These are phyloP conservation scores for Micrastur ruficollis DNA, from an alignment of 2,797 vertebrate genomes.

Conservation along the genomic window DNA sequence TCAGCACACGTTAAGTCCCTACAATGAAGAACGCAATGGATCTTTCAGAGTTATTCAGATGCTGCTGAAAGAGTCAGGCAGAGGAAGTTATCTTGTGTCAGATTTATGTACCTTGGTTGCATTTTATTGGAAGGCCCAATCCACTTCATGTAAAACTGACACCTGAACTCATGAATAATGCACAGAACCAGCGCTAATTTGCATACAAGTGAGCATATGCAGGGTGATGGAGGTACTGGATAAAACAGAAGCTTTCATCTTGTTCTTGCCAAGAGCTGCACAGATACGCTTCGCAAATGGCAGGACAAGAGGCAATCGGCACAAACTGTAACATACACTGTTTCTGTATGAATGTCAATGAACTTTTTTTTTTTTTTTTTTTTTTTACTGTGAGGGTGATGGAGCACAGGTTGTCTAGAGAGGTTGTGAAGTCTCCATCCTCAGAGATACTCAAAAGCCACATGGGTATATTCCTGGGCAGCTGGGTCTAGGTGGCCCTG, in stretches of 20 bases:
- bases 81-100: background rate
- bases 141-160: background rate
- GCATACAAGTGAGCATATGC: background rate
- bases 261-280: background rate
- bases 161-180: background rate
- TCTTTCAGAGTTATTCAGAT: background rate
- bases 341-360: background rate
- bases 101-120: background rate
- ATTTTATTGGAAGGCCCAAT: background rate
- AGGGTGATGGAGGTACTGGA: background rate
- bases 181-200: background rate
- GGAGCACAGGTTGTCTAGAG: background rate
- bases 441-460: background rate
- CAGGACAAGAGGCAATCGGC: background rate
- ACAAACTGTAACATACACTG: no score
- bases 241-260: background rate
- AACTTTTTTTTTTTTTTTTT: background rate
- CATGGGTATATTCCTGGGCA: background rate
- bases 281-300: background rate
- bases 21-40: rapidly evolving
- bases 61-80: background rate
- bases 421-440: background rate
- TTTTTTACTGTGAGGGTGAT: background rate
- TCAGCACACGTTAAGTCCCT: background rate
- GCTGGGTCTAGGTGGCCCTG: background rate